These are phyloP conservation scores for Mesorhabditis spiculigera DNA, from an alignment of 2,888 invertebrate genomes.

Conservation along the genomic window DNA sequence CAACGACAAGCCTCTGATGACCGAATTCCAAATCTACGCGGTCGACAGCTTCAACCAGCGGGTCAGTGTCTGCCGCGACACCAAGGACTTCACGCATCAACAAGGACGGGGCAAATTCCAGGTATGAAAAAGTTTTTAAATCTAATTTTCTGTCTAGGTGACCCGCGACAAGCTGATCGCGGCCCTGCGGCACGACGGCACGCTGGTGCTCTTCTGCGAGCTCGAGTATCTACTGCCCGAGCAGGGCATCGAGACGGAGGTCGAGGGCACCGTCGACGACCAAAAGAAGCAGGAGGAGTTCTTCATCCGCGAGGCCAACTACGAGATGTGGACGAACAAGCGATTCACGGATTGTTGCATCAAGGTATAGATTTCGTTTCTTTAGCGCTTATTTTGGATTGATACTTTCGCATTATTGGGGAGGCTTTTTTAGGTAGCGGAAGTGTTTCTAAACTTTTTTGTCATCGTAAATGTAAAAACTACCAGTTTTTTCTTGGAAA, in stretches of 20 bases:
- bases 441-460: too few species aligned
- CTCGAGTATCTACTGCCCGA: slow-evolving; percentile 42
- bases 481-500: too few species aligned
- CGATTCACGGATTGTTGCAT: slow-evolving; percentile 50
- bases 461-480: too few species aligned
- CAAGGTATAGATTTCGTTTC: slow-evolving; percentile 22
- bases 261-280: slow-evolving; percentile 30
- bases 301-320: slow-evolving; percentile 24
- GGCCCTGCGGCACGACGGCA: slow-evolving; percentile 46
- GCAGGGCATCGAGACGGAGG: slow-evolving; percentile 37
- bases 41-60: slow-evolving; percentile 35
- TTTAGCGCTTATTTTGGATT: too few species aligned
- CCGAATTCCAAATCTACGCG: slow-evolving; percentile 57
- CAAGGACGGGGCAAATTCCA: slow-evolving; percentile 57
- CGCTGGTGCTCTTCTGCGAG: slow-evolving; percentile 50
- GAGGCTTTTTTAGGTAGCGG: too few species aligned
- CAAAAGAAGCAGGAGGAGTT: slow-evolving; percentile 31
- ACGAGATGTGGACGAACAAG: slow-evolving; percentile 47
- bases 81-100: slow-evolving; percentile 56
- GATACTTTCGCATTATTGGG: too few species aligned
- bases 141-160: slow-evolving; percentile 19
- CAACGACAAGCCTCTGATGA: slow-evolving; percentile 53
- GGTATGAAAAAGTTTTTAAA: slow-evolving; percentile 18
- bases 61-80: slow-evolving; percentile 53
- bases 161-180: slow-evolving; percentile 46